These are phyloP conservation scores for Spizella passerina DNA, from an alignment of 2,797 vertebrate species.

Conservation along the genomic window DNA sequence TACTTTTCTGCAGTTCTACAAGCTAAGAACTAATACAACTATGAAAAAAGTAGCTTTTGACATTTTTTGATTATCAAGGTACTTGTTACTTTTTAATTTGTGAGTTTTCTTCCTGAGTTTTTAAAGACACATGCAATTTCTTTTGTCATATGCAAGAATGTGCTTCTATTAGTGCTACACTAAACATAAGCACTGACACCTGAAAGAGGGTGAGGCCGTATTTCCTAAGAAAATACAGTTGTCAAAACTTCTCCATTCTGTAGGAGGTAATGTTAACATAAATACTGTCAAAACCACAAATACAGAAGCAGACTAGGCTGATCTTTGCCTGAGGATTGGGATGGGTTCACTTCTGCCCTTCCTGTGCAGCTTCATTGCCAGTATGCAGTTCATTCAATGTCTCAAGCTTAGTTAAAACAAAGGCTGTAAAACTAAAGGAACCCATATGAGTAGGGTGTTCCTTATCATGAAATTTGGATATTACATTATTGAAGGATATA, in stretches of 20 bases:
- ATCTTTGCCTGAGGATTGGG: background rate
- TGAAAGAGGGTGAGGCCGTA: background rate
- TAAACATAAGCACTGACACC: background rate
- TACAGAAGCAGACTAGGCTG: background rate
- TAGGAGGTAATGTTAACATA: background rate
- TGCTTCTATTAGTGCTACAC: background rate
- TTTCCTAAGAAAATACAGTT: background rate
- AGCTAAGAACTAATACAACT: background rate
- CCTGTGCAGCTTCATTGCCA: background rate
- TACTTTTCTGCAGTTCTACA: background rate
- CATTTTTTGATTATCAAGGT: background rate
- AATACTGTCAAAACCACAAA: background rate
- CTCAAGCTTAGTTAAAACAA: background rate
- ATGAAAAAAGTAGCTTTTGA: background rate
- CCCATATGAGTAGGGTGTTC: background rate
- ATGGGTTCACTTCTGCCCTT: background rate
- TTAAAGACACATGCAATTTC: background rate
- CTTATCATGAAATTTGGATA: background rate
- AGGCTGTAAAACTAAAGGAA: background rate
- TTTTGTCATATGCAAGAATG: background rate
- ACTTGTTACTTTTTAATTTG: background rate
- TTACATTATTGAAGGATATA: background rate
- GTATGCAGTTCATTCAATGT: background rate
- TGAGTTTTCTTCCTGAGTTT: background rate
- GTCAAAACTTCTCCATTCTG: background rate